Percentiles rank a stretch among this genome's conserved stretches.
phyloP scores from a whole-genome alignment of 2,888 invertebrate species.

The Blomia tropicalis region DNA sequence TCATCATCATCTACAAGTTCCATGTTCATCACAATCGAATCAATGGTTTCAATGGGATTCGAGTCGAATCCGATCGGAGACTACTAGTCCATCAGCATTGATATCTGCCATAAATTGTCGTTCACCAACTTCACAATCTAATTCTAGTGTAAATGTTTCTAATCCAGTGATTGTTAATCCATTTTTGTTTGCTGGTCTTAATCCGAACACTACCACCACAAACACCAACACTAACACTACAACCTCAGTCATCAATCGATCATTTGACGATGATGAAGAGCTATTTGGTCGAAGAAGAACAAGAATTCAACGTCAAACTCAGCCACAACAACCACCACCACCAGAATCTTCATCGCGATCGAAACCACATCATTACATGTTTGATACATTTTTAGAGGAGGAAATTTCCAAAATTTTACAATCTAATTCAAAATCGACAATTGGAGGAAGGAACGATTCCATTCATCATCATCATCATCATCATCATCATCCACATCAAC shows the following conservation, averaged over 20 bases:
- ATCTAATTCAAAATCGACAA: neutral
- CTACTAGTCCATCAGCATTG: neutral
- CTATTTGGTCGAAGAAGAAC: no score
- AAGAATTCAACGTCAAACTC: no score
- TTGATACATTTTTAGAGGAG: slow-evolving; percentile 4
- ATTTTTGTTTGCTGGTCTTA: neutral
- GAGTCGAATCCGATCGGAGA: neutral
- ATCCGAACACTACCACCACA: neutral
- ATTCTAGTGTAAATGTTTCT: no score
- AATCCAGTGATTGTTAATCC: neutral
- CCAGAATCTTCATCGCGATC: no score
- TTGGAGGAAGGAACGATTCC: neutral
- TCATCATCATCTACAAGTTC: neutral
- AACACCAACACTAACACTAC: neutral
- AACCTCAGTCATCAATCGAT: neutral
- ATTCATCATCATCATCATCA: neutral
- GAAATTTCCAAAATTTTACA: slow-evolving; percentile 9
- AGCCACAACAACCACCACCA: neutral
- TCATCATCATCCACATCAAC: no score
- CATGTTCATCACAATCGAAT: neutral
- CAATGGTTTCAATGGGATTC: neutral
- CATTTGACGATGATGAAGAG: neutral
- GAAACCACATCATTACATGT: neutral
- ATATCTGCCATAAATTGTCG: slow-evolving; percentile 7
- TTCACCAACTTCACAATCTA: neutral